Percentiles rank a stretch among this genome's conserved stretches.
Evolutionary conservation across 35 echinoderm and acorn worm species (phyloP).

Genomic region (Ophiothrix spiculata): DNA sequence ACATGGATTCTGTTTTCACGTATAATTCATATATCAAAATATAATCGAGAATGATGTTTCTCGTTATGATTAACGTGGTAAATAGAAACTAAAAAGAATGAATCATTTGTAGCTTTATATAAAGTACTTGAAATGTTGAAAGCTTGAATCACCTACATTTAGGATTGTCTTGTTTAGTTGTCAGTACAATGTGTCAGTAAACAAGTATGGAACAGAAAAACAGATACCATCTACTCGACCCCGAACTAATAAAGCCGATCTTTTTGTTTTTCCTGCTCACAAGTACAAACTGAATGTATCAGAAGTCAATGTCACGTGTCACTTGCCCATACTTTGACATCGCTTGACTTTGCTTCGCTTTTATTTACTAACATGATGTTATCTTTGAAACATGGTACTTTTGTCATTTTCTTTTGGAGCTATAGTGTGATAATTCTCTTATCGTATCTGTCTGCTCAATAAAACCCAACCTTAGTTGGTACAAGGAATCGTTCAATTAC

Average conservation of each 20-base stretch:
- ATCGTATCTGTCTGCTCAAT: background rate
- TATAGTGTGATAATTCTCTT: background rate
- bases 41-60: too few relatives aligned
- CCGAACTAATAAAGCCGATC: background rate
- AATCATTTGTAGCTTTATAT: too few relatives aligned
- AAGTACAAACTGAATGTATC: background rate
- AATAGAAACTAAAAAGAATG: too few relatives aligned
- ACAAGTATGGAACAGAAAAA: too few relatives aligned
- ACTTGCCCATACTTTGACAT: slow-evolving; percentile 3
- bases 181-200: too few relatives aligned
- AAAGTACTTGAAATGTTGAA: too few relatives aligned
- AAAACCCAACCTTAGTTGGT: background rate
- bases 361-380: background rate
- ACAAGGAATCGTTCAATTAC: background rate
- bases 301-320: background rate
- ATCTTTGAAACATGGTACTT: slow-evolving; percentile 2
- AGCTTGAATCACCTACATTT: too few relatives aligned
- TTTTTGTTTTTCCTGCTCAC: background rate
- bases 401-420: background rate
- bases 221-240: too few relatives aligned
- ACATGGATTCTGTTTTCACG: too few relatives aligned
- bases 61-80: too few relatives aligned
- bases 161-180: too few relatives aligned
- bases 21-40: too few relatives aligned
- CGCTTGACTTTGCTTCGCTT: background rate